phyloP scores from a whole-genome alignment of 1,140 invertebrate species.

The Listronotus bonariensis region DNA sequence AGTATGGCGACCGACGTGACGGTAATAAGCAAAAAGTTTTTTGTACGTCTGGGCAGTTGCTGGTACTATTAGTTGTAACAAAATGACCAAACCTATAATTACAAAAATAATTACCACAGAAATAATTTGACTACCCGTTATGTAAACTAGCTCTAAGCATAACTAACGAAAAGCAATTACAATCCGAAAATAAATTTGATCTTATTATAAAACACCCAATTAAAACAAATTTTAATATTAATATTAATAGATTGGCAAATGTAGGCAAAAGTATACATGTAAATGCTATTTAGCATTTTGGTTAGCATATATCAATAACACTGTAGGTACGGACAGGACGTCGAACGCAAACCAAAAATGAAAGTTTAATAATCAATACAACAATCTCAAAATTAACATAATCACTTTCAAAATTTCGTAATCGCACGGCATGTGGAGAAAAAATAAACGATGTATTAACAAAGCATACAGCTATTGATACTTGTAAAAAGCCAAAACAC shows the following conservation, averaged over 20 bases:
- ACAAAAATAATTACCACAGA: too few species aligned
- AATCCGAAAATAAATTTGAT: not conserved
- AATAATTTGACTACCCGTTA: not conserved
- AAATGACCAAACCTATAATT: too few species aligned
- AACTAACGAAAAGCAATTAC: not conserved
- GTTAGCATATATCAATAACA: not conserved
- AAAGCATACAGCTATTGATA: constrained; percentile 10
- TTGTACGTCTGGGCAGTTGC: too few species aligned
- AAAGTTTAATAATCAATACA: constrained; percentile 43
- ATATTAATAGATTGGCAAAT: too few species aligned
- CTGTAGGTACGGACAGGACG: constrained; percentile 10
- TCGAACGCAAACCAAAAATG: constrained; percentile 36
- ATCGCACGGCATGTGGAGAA: constrained; percentile 21
- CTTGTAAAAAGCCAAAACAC: too few species aligned
- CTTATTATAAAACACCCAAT: constrained; percentile 7
- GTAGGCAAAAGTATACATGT: too few species aligned
- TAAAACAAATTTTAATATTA: not conserved
- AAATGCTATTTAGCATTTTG: not conserved
- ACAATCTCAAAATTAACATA: constrained; percentile 43
- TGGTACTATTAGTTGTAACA: too few species aligned
- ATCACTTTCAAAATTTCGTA: constrained; percentile 47
- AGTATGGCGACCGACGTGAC: too few species aligned
- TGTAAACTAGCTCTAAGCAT: not conserved
- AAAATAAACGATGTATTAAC: constrained; percentile 37
- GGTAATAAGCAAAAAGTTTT: too few species aligned